A percentile compares a stretch with the other conserved stretches of the same genome.
These are phyloP conservation scores for Xenotilapia flavipinnis DNA, from an alignment of 2,113 vertebrate species.

Conservation along the genomic window DNA sequence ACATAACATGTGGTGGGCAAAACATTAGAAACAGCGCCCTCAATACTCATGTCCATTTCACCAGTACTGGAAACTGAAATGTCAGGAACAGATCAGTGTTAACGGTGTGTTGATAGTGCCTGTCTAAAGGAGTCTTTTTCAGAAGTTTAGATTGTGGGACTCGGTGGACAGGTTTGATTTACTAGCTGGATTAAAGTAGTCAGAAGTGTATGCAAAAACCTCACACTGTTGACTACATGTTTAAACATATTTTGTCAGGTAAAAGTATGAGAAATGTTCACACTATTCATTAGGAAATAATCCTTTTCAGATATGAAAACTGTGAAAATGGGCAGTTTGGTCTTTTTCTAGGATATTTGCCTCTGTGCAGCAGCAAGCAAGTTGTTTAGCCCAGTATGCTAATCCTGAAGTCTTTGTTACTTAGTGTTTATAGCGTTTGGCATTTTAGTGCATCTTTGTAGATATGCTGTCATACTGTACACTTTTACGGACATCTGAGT, in stretches of 20 bases:
- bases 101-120: neutral
- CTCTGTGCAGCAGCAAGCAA: neutral
- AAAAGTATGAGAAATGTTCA: neutral
- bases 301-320: neutral
- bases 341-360: neutral
- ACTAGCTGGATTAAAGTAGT: neutral
- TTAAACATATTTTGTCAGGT: neutral
- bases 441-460: neutral
- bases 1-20: neutral
- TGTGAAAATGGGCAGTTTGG: neutral
- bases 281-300: neutral
- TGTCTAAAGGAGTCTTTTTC: neutral
- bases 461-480: neutral
- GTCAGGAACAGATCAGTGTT: neutral
- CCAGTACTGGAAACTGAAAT: neutral
- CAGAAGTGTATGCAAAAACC: neutral
- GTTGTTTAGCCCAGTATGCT: neutral
- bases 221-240: neutral
- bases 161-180: neutral
- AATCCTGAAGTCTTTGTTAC: neutral
- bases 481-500: neutral
- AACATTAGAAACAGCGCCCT: neutral
- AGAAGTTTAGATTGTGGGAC: neutral
- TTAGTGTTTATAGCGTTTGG: neutral
- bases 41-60: neutral